A percentile compares a stretch with the other conserved stretches of the same genome.
Conservation (phyloP, 53 echinoderm and acorn worm species). For the Holothuria scabra region DNA sequence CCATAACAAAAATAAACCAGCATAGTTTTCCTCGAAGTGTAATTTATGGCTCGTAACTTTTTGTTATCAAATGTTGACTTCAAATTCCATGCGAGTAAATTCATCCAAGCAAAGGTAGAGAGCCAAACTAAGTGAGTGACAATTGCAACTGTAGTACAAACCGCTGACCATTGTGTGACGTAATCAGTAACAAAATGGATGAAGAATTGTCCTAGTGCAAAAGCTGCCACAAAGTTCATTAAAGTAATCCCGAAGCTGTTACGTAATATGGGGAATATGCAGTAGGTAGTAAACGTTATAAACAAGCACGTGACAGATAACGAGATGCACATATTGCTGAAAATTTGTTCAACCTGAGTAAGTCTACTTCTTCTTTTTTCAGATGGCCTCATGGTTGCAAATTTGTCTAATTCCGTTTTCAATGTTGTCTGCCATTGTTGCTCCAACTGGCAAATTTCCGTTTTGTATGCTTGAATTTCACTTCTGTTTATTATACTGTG, state of each 20-base stretch:
- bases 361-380: background rate
- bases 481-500: too few species aligned
- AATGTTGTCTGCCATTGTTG: too few species aligned
- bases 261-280: conserved; percentile 24
- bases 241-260: conserved; percentile 51
- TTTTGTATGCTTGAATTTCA: too few species aligned
- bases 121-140: conserved; percentile 46
- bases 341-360: background rate
- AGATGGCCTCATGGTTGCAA: too few species aligned
- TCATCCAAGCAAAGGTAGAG: conserved; percentile 54
- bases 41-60: background rate
- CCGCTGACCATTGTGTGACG: conserved; percentile 28
- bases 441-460: too few species aligned
- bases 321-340: conserved; percentile 40
- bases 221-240: conserved; percentile 39
- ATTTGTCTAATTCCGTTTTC: too few species aligned
- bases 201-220: conserved; percentile 32
- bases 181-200: conserved; percentile 51
- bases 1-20: conserved; percentile 14
- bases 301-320: conserved; percentile 41
- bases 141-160: conserved; percentile 39
- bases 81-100: conserved; percentile 56
- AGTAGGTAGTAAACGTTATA: conserved; percentile 44
- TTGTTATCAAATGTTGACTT: conserved; percentile 22
- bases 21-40: background rate